Base-by-base conservation (phyloP, 2,113 vertebrate genomes). In the Perognathus longimembris region DNA sequence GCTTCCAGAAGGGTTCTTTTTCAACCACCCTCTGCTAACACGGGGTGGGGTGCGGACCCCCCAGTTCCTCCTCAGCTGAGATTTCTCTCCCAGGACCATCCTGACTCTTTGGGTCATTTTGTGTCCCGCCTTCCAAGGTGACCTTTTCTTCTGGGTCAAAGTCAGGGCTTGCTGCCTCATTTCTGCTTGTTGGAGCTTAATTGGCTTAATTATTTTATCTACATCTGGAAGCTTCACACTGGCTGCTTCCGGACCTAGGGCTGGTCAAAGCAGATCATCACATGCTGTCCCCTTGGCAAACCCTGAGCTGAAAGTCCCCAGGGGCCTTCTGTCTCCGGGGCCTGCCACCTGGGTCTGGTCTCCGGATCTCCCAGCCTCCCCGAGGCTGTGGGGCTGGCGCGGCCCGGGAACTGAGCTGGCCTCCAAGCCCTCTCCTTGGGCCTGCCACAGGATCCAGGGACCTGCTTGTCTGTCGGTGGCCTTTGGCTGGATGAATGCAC, bases 181-280 rank as follows among this genome's bases (percentile, higher is more conserved):
- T 76, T 89, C 95, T 87, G 42, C 95, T 93, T 59, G 92, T 21
- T 28, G 1, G 36, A 80, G 9, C 66, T 92, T 96, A 96, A 97
- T 96, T 96, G 94, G 59, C 89, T 93, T 95, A 50, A 90, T 97
- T 88, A 85, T 95, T 96, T 95, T 94, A 84, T 92, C 92, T 30
- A 76, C 76, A 24, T 38, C 78, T 30, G 85, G 64, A 71, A 66
- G 36, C 40, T 92, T 17, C 0, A 0, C 34, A 45, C 21, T 1
- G 32, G 79, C 91, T 54, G 95, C 61, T 70, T 11, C 6, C 1
- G 85, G 85, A 61, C 64, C 50, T 1, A 0, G 24, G 86, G 67
- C 86, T 88, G 40, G n/a, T 50, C 73, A 28, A 9, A 70, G n/a
- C 4, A 0, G 28, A 70, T 63, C 36, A 1, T 0, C 0, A 1